phyloP scores from a whole-genome alignment of 2,113 vertebrate species.

The Xyliphius kryptos region DNA sequence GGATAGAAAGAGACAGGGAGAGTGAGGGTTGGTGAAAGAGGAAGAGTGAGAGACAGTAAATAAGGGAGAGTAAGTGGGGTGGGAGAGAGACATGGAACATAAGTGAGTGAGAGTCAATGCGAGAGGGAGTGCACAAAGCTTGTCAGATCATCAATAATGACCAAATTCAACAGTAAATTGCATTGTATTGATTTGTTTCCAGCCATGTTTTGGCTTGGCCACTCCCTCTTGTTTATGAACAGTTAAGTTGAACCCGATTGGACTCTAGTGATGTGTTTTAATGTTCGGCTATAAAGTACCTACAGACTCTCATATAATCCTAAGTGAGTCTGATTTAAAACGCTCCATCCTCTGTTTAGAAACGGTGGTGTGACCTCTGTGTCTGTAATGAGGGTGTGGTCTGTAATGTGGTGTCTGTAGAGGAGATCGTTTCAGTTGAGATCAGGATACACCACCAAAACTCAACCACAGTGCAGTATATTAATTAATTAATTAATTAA shows the following conservation, averaged over 20 bases:
- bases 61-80: not conserved
- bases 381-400: too few species aligned
- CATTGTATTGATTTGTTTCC: conserved; percentile 18
- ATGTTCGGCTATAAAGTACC: not conserved
- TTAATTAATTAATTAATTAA: too few species aligned
- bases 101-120: not conserved
- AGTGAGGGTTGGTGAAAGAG: too few species aligned
- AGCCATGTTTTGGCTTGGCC: not conserved
- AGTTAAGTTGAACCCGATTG: not conserved
- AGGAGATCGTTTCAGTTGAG: too few species aligned
- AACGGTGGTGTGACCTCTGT: not conserved
- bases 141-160: conserved; percentile 30
- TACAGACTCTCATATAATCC: too few species aligned
- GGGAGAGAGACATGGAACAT: not conserved
- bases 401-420: too few species aligned
- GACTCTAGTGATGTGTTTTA: not conserved
- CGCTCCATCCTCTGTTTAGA: too few species aligned
- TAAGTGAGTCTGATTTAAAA: too few species aligned
- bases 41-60: too few species aligned
- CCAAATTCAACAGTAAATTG: conserved; percentile 17
- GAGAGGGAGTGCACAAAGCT: not conserved
- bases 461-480: too few species aligned
- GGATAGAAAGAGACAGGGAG: too few species aligned
- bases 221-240: not conserved
- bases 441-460: too few species aligned